Base-by-base conservation (phyloP, 2,113 vertebrate species). In the Tursiops truncatus region DNA sequence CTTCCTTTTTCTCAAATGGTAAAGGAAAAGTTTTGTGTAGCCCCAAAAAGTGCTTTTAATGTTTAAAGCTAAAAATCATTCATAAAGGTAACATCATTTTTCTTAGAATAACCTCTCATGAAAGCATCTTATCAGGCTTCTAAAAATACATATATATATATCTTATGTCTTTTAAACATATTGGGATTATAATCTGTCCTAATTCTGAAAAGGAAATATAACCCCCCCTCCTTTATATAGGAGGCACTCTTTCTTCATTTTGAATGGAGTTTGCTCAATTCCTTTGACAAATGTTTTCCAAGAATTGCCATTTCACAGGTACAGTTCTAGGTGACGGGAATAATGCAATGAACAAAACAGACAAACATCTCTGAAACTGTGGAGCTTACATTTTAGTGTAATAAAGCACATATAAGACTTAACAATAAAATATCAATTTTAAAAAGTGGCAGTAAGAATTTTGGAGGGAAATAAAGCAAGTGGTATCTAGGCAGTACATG, bases 1-100 rank as follows among this genome's bases (percentile, higher is more conserved):
- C 33, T 82, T 90, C 89, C 6, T 76, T 96, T 94, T 94, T 73
- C 20, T 85, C 58, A 95, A 93, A 53, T 36, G 10, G 6, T 67
- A 73, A 63, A 47, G 38, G 28, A 83, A 86, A 92, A 60, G 50
- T 44, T 62, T 36, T 63, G 2, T 50, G 11, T 17, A 65, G 41
- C 8, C 9, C 9, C n/a, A 83, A n/a, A 81, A 73, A 77, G 67
- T 17, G 5, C 25, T 71, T 71, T 62, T 23, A 63, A 44, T 83
- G 15, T 86, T 92, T 65, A 86, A 79, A 83, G 62, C 10, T 9
- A 77, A 91, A 91, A 76, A 33, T 21, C 5, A 53, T 68, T 83
- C 21, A 18, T 28, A 65, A 44, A 95, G 14, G 3, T 12, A 93
- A 25, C 14, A 63, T 85, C 21, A 58, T 15, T 94, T 96, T 93